A percentile compares a stretch with the other conserved stretches of the same genome.
Conservation (phyloP, 2,113 vertebrate species). For the Cnemophilus loriae region DNA sequence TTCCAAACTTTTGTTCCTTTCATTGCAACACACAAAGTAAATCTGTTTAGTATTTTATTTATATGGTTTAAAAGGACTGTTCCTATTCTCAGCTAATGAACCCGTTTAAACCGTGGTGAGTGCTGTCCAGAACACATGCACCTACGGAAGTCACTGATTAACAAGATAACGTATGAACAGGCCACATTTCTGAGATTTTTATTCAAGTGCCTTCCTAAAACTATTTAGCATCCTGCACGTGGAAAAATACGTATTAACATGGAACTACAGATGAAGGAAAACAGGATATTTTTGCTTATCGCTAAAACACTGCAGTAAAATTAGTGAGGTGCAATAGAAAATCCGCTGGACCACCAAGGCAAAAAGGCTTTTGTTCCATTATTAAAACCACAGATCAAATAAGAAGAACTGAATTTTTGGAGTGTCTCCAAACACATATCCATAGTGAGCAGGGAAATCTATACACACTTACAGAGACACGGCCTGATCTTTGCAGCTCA, state of each 20-base stretch:
- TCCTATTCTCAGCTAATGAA: slow-evolving; percentile 4
- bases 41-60: neutral
- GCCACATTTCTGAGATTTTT: slow-evolving; percentile 45
- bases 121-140: neutral
- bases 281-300: slow-evolving; percentile 42
- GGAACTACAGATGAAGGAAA: slow-evolving; percentile 6
- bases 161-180: slow-evolving; percentile 48
- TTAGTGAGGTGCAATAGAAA: slow-evolving; percentile 27
- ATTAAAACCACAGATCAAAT: slow-evolving; percentile 17
- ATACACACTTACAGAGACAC: neutral
- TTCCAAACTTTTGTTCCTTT: neutral
- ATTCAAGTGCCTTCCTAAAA: slow-evolving; percentile 58
- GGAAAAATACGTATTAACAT: slow-evolving; percentile 40
- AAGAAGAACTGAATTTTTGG: neutral
- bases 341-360: neutral
- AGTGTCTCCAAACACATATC: neutral
- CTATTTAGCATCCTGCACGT: slow-evolving; percentile 38
- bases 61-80: neutral
- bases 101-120: neutral
- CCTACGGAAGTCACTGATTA: slow-evolving; percentile 30
- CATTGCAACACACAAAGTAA: neutral
- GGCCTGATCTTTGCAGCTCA: neutral
- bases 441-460: fast-evolving
- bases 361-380: slow-evolving; percentile 7
- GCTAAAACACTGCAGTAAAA: neutral